Evolutionary conservation across 2,888 invertebrate species (phyloP), one percentile per base, ranked within the genome.

Genomic region (Diachrysia chrysitis): DNA sequence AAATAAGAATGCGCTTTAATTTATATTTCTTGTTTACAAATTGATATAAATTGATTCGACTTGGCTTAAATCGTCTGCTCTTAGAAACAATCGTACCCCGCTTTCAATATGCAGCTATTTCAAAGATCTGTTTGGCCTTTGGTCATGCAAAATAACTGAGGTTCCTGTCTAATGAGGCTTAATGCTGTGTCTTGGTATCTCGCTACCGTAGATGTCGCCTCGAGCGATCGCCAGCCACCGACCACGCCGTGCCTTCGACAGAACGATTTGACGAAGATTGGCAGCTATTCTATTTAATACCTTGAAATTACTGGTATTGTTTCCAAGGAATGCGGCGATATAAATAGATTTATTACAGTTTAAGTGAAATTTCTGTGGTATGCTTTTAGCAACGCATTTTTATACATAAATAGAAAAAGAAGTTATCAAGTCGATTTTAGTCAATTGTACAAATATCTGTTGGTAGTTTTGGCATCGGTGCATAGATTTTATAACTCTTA

Each of bases 101-200:
- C 66, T 62, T 63, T 66, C 57, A 70, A 63, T 59, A 62, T 69
- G 71, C 65, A 66, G 61, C 65, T 58, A 37, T 67, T 75, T 63
- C 58, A 66, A 73, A 74, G 70, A 69, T 58, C 21, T 53, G 37
- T 74, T 63, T 35, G 74, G 75, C 66, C 73, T 58, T 55, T 69
- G 67, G 80, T 74, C 75, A 77, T 78, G 76, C 83, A 73, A 89
- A 90, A 90, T 88, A 73, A 78, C 78, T 76, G 79, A 89, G 92
- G 92, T 91, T 91, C 90, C 88, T 79, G 14, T 69, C 84, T 92
- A 92, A 92, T 92, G 89, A 91, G 86, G 78, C 79, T 78, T 89
- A 89, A 90, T 89, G 83, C 77, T n/a, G 69, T n/a, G 55, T 53
- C 48, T 55, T 48, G 78, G 84, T 81, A 84, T 77, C 79, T 78